Base-by-base conservation (phyloP, 2,113 vertebrate genomes). In the Oncorhynchus tshawytscha region DNA sequence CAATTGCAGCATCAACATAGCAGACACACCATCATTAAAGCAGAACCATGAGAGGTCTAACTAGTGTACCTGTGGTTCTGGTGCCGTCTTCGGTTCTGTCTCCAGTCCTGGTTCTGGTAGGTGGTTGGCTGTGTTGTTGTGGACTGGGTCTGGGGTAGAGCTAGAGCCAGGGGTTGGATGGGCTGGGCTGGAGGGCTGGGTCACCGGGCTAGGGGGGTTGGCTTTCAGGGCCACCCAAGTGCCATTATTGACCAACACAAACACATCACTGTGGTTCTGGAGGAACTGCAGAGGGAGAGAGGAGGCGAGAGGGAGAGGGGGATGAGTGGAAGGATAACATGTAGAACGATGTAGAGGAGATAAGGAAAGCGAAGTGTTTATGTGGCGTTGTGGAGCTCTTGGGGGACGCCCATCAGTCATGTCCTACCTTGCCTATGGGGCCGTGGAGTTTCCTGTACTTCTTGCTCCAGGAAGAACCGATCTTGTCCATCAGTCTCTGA, bases 381-480 rank as follows among this genome's bases (percentile, higher is more conserved):
- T 60, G 59, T 60, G 29, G 4, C 16, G 1, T 3, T 20, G 49
- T 51, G 11, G 12, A 68, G 29, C 31, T 8, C 27, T 12, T 15
- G 12, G 22, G 5, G 65, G 11, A 67, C 1, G 3, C 25, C 64
- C 15, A 5, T 2, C 1, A 25, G 39, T 11, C 15, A 20, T 51
- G 2, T 9, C 24, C 18, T 75, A 98, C 98, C 96, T 99, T 99
- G 66, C 91, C 90, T 68, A 99, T 91, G 0, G 96, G 89, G 70
- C 98, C 97, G 11, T 92, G 86, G 5, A 95, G 93, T 78, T 96
- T 98, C 72, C 92, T 93, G 62, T 96, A 99, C 73, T 92, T 96
- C 89, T 97, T 99, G 88, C 95, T 97, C 98, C 97, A 99, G 7
- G 98, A 96, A 27, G 93, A 84, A 15, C 95, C 95, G 49, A 89